Evolutionary conservation across 2,797 vertebrate species (phyloP), one percentile per base, ranked within the genome.

Genomic region (Triplophysa bombifrons): DNA sequence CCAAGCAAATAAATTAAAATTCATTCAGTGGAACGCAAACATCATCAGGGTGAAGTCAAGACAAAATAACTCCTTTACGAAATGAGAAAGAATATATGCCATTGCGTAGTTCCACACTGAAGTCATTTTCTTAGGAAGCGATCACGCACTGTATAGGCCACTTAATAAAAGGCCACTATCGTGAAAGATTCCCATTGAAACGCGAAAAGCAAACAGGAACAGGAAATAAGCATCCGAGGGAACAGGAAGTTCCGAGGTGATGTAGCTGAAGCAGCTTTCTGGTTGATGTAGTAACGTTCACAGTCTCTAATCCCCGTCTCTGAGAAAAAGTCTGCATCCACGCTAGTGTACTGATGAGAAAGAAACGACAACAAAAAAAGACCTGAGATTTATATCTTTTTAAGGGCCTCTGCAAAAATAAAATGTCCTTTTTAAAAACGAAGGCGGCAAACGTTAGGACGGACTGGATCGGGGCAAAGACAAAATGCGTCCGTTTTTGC

Each of bases 401-500:
- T 86, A 88, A 89, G 91, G 91, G 89, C 84, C 88, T 91, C 91
- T 91, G 88, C 84, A 84, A 89, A 88, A 90, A 90, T 82, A 72
- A 90, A 90, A 83, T 79, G 81, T 76, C 4, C 58, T 72, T 44
- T 68, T 86, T 84, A 88, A 38, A 38, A 86, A 90, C 85, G 86
- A 89, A 81, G 70, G 89, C 69, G 83, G 84, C 64, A 84, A 81
- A 89, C 64, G 94, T 97, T 98, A 99, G 94, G 97, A 99, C 79
- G 97, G 96, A 82, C 93, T 97, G 14, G 97, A 95, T 88, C 97
- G 92, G 74, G 97, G 96, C 90, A 99, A 91, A 72, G 96, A 94
- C 87, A 98, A 93, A 83, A 97, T 96, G 17, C 96, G 93, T 83
- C 97, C 97, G 0, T 99, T 99, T 88, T 97, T 98, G 93, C 96